phyloP scores from a whole-genome alignment of 2,888 invertebrate species.

The Eupelmus urozonus region DNA sequence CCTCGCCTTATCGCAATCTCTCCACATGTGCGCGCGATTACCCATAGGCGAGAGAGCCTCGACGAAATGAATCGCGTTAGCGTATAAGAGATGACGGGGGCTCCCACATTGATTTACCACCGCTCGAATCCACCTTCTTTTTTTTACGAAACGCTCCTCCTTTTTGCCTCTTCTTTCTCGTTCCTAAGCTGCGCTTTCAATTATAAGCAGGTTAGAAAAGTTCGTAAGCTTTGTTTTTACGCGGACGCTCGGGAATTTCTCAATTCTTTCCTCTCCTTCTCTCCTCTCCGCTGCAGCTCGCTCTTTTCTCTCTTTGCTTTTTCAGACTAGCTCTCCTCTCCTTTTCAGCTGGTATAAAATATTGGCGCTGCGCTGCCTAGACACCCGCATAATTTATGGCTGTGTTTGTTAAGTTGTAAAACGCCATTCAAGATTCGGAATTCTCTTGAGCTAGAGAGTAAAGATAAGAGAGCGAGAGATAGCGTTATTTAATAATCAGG shows the following conservation, averaged over 20 bases:
- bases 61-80: slow-evolving; percentile 51
- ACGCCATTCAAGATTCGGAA: slow-evolving; percentile 37
- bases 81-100: slow-evolving; percentile 51
- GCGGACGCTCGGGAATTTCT: slow-evolving; percentile 45
- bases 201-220: slow-evolving; percentile 54
- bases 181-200: slow-evolving; percentile 39
- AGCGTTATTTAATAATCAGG: slow-evolving; percentile 43
- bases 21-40: slow-evolving; percentile 58
- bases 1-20: slow-evolving; percentile 65
- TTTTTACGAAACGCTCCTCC: not conserved
- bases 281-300: not conserved
- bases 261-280: slow-evolving; percentile 27
- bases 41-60: slow-evolving; percentile 31
- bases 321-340: too few relatives aligned
- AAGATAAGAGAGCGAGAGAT: slow-evolving; percentile 36
- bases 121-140: slow-evolving; percentile 1
- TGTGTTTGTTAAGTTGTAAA: slow-evolving; percentile 53
- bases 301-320: too few relatives aligned
- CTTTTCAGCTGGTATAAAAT: slow-evolving; percentile 42
- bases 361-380: slow-evolving; percentile 24
- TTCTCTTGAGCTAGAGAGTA: not conserved
- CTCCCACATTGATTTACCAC: slow-evolving; percentile 55
- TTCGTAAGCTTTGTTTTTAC: slow-evolving; percentile 16
- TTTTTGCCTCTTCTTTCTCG: slow-evolving; percentile 8
- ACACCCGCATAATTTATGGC: slow-evolving; percentile 50